phyloP scores from a whole-genome alignment of 2,888 invertebrate species.

The Sthenelais limicola region DNA sequence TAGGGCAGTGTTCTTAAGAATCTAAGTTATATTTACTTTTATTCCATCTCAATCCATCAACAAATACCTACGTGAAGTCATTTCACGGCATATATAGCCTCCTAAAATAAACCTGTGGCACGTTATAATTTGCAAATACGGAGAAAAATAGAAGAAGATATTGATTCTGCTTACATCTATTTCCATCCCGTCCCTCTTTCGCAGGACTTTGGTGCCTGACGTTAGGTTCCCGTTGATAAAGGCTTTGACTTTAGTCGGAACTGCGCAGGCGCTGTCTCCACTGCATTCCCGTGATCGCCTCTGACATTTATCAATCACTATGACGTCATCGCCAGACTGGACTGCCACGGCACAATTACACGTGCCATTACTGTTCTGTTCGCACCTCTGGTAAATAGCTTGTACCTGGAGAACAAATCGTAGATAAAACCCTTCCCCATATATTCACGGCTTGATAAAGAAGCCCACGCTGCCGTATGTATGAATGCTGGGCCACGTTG shows the following conservation, averaged over 20 bases:
- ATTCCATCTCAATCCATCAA: too few species aligned
- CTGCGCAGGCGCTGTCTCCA: neutral
- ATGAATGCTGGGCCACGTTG: too few species aligned
- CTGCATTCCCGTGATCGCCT: neutral
- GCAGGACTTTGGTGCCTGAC: slow-evolving; percentile 45
- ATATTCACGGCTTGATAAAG: too few species aligned
- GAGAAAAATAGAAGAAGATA: neutral
- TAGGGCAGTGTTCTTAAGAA: too few species aligned
- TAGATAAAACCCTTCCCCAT: too few species aligned
- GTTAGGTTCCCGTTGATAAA: slow-evolving; percentile 48
- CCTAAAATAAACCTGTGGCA: too few species aligned
- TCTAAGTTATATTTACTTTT: too few species aligned
- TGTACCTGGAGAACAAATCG: too few species aligned
- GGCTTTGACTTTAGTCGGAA: slow-evolving; percentile 33
- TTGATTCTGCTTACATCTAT: slow-evolving; percentile 38
- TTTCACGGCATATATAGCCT: too few species aligned
- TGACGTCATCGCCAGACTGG: slow-evolving; percentile 35
- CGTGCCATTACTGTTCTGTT: slow-evolving; percentile 6
- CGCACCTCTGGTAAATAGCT: slow-evolving; percentile 46
- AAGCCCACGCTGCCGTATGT: too few species aligned
- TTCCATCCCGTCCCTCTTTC: slow-evolving; percentile 41
- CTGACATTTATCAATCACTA: slow-evolving; percentile 9
- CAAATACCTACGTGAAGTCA: too few species aligned
- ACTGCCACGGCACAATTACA: slow-evolving; percentile 36
- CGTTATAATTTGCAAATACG: too few species aligned